Base-by-base conservation (phyloP, 2,888 invertebrate species). In the Hyalella azteca region DNA sequence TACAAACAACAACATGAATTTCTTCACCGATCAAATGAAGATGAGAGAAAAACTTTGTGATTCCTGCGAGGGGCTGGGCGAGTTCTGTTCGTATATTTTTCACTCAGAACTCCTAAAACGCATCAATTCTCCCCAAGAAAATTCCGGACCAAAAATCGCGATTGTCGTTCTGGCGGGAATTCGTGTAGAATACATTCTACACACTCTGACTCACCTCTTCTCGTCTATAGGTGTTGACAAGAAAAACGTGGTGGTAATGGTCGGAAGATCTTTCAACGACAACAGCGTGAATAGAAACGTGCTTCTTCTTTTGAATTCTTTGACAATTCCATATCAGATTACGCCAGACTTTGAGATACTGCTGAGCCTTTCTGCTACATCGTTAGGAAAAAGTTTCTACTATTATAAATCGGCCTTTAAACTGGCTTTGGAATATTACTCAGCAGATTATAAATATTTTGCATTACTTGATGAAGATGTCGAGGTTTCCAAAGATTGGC, bases 381-480 rank as follows among this genome's bases (percentile, higher is more conserved):
- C n/a, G n/a, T 78, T 80, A 29, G 59, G 29, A 15, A 59, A 59
- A 59, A 59, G 59, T 36, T 83, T 83, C 36, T 75, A 73, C 36
- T 83, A 54, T 39, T 83, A 83, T 40, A 60, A 73, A 13, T 39
- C 39, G 19, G 77, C 81, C n/a, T 80, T 80, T 79, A n/a, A 13
- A 40, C 73, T 39, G 19, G 83, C 77, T 9, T 22, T 83, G 32
- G n/a, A 11, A 15, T 45, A 49, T 19, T 83, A 81, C 59, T 26
- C 29, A 26, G 59, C 80, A 2, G 22, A 50, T 48, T 77, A 78
- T 29, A 19, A 78, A 45, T 81, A 81, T n/a, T 29, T 83, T 48
- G 83, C 81, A 36, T 83, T 83, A 48, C 50, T 83, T 22, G 83
- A 83, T 41, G 81, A 83, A 80, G 83, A 83, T 59, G 83, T 83